Percentiles rank a stretch among this genome's conserved stretches.
Evolutionary conservation across 2,888 invertebrate species (phyloP).

Genomic region (Notodonta ziczac): DNA sequence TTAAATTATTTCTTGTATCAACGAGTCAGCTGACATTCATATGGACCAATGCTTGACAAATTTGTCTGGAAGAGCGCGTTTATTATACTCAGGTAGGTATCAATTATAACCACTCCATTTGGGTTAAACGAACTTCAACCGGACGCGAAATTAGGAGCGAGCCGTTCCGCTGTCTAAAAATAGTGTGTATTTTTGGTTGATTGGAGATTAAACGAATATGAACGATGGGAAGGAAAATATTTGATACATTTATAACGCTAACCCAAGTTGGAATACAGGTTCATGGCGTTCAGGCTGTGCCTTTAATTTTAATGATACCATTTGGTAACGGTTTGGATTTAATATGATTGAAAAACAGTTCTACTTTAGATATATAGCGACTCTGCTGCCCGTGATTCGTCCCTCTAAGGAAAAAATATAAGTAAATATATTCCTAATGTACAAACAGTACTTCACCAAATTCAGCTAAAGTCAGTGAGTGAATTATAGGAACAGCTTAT

Average conservation of each 20-base stretch:
- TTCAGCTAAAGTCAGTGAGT: too few relatives aligned
- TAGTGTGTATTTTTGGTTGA: constrained; percentile 8
- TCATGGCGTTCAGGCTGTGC: background rate
- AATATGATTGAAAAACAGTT: too few relatives aligned
- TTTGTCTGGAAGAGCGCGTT: constrained; percentile 1
- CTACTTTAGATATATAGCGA: too few relatives aligned
- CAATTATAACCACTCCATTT: constrained; percentile 4
- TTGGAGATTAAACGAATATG: background rate
- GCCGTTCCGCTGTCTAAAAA: constrained; percentile 18
- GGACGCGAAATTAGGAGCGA: constrained; percentile 15
- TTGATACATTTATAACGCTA: background rate
- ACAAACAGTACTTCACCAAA: too few relatives aligned
- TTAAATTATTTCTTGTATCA: background rate
- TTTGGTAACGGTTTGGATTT: too few relatives aligned
- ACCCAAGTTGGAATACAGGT: background rate
- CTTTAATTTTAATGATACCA: too few relatives aligned
- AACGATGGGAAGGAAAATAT: background rate
- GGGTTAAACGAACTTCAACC: constrained; percentile 26
- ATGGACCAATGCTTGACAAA: constrained; percentile 8
- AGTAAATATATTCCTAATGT: too few relatives aligned
- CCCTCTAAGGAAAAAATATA: too few relatives aligned
- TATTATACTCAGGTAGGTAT: constrained; percentile 1
- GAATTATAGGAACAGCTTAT: too few relatives aligned
- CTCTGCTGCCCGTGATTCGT: too few relatives aligned
- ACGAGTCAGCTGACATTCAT: background rate